Evolutionary conservation across 2,797 vertebrate species (phyloP).

Genomic region (Triplophysa yarkandensis): DNA sequence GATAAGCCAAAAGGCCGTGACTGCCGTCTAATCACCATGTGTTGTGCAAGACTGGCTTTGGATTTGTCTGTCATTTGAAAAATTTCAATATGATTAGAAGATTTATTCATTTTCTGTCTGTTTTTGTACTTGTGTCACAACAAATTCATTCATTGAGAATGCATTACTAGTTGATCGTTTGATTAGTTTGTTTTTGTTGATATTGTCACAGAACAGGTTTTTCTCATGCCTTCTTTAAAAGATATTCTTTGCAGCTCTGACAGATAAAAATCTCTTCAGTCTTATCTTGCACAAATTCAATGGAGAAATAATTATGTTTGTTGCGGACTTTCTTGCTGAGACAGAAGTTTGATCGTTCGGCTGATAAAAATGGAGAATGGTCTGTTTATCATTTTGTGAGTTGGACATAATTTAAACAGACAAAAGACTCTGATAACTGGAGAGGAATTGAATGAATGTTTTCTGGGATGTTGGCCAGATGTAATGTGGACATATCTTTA

Average conservation of each 20-base stretch:
- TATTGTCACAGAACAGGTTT: background rate
- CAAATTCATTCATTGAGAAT: slow-evolving; percentile 5
- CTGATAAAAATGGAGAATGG: slow-evolving; percentile 32
- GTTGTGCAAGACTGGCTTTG: slow-evolving; percentile 2
- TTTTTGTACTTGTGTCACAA: background rate
- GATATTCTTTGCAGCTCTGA: slow-evolving; percentile 20
- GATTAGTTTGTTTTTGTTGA: background rate
- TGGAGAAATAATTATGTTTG: slow-evolving; percentile 44
- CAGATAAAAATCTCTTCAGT: slow-evolving; percentile 39
- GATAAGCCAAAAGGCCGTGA: slow-evolving; percentile 9
- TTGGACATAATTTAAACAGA: slow-evolving; percentile 24
- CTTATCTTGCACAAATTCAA: slow-evolving; percentile 36
- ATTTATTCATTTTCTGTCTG: slow-evolving; percentile 7
- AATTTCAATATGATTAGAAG: background rate
- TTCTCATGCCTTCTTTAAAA: background rate
- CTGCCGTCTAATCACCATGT: slow-evolving; percentile 30
- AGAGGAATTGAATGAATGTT: slow-evolving; percentile 26
- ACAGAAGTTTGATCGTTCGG: slow-evolving; percentile 35
- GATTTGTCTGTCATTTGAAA: background rate
- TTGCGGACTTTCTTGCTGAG: slow-evolving; percentile 40
- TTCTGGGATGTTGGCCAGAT: background rate
- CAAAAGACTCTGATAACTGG: slow-evolving; percentile 7
- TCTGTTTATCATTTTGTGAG: slow-evolving; percentile 32
- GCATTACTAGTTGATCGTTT: background rate
- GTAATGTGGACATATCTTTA: background rate